These are phyloP conservation scores for Anniella stebbinsi DNA, from an alignment of 2,797 vertebrate genomes.

Conservation along the genomic window DNA sequence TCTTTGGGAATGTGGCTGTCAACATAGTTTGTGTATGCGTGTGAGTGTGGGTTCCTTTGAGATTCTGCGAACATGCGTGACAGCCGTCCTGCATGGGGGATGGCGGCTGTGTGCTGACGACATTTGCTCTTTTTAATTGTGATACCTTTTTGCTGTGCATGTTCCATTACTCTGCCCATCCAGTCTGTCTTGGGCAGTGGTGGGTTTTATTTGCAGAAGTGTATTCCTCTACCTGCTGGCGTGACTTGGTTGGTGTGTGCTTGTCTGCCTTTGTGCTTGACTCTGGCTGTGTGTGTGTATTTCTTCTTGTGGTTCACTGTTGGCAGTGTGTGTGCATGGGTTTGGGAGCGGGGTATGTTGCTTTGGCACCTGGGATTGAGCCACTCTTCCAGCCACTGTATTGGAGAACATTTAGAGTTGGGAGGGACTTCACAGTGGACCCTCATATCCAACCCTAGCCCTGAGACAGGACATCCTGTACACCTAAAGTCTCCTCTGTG, in stretches of 20 bases:
- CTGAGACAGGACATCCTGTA: slow-evolving; percentile 36
- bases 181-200: not conserved
- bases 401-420: slow-evolving; percentile 46
- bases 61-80: not conserved
- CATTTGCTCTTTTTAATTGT: not conserved
- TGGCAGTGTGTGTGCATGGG: slow-evolving; percentile 42
- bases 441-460: slow-evolving; percentile 33
- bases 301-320: not conserved
- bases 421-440: not conserved
- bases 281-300: not conserved
- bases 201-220: not conserved
- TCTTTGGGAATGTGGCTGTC: not conserved
- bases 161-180: not conserved
- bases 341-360: slow-evolving; percentile 1
- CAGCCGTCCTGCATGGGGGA: not conserved
- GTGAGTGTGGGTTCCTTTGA: not conserved
- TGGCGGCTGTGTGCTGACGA: slow-evolving; percentile 31
- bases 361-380: slow-evolving; percentile 12
- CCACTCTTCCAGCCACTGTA: slow-evolving; percentile 29
- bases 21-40: not conserved
- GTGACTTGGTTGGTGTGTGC: slow-evolving; percentile 14
- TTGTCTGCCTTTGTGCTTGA: slow-evolving; percentile 48
- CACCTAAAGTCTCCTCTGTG: not conserved
- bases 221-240: slow-evolving; percentile 17
- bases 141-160: not conserved